Conservation (phyloP, 2,888 invertebrate species). For the Dicyrtoma fusca region DNA sequence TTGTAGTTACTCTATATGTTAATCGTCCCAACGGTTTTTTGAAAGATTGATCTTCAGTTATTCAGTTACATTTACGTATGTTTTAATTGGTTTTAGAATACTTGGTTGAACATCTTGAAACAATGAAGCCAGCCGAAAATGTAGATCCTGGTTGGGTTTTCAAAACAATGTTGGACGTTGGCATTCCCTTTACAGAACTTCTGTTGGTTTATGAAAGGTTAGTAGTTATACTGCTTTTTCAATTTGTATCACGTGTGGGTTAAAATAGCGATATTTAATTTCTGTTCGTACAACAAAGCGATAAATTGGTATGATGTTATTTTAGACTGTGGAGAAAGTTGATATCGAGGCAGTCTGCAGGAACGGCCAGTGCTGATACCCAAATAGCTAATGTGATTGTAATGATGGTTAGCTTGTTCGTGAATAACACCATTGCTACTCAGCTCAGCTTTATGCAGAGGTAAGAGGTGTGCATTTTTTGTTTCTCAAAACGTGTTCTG, state of each 20-base stretch:
- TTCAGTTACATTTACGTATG: neutral
- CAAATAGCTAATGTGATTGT: slow-evolving; percentile 53
- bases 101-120: slow-evolving; percentile 57
- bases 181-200: slow-evolving; percentile 75
- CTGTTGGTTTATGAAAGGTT: slow-evolving; percentile 82
- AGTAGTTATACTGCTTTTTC: slow-evolving; percentile 51
- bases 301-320: slow-evolving; percentile 1
- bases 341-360: slow-evolving; percentile 38
- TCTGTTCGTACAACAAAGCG: neutral
- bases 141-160: slow-evolving; percentile 77
- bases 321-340: slow-evolving; percentile 51
- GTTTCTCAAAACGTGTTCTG: neutral
- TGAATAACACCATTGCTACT: slow-evolving; percentile 46
- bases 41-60: neutral
- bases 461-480: slow-evolving; percentile 27
- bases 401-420: slow-evolving; percentile 50
- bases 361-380: slow-evolving; percentile 41
- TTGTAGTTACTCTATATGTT: too few relatives aligned
- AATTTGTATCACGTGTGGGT: neutral
- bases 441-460: slow-evolving; percentile 36
- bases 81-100: slow-evolving; percentile 53
- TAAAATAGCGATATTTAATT: too few relatives aligned
- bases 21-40: too few relatives aligned
- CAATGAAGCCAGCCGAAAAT: slow-evolving; percentile 58
- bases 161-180: slow-evolving; percentile 73